These are phyloP conservation scores for Craniophora ligustri DNA, from an alignment of 2,888 invertebrate genomes.

Conservation along the genomic window DNA sequence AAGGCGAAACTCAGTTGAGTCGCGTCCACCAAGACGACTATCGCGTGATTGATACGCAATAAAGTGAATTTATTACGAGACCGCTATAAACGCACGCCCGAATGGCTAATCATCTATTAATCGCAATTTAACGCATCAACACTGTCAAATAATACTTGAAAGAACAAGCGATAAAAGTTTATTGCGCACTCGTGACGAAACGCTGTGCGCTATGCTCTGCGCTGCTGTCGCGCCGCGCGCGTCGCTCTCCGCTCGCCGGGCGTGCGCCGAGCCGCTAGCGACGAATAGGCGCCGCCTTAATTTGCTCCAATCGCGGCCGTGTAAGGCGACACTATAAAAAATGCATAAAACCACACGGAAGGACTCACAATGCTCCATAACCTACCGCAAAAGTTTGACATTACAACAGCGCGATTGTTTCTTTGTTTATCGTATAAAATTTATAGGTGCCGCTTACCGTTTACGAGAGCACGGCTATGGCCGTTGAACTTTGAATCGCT, in stretches of 20 bases:
- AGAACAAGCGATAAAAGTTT: constrained; percentile 80
- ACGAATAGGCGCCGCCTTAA: constrained; percentile 59
- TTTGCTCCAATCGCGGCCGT: constrained; percentile 55
- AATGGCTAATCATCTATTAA: constrained; percentile 85
- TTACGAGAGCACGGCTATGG: constrained; percentile 73
- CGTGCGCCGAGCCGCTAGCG: constrained; percentile 47
- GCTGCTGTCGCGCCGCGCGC: constrained; percentile 37
- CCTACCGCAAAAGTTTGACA: constrained; percentile 84
- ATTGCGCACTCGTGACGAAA: constrained; percentile 65
- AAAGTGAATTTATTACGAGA: constrained; percentile 82
- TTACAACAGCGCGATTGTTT: constrained; percentile 78
- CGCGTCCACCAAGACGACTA: constrained; percentile 53
- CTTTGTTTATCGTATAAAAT: constrained; percentile 85
- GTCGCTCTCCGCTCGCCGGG: constrained; percentile 19
- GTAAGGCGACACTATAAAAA: constrained; percentile 62
- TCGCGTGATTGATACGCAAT: constrained; percentile 81
- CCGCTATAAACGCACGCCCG: constrained; percentile 78
- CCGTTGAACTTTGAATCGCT: constrained; percentile 83
- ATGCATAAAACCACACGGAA: constrained; percentile 68
- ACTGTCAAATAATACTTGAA: constrained; percentile 84
- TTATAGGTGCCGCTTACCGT: constrained; percentile 72
- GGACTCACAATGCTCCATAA: constrained; percentile 75
- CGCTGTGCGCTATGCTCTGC: constrained; percentile 41
- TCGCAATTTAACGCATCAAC: constrained; percentile 84
- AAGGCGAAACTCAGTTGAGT: constrained; percentile 48